Base-by-base conservation (phyloP, 2,113 vertebrate species). In the Ochotona princeps region DNA sequence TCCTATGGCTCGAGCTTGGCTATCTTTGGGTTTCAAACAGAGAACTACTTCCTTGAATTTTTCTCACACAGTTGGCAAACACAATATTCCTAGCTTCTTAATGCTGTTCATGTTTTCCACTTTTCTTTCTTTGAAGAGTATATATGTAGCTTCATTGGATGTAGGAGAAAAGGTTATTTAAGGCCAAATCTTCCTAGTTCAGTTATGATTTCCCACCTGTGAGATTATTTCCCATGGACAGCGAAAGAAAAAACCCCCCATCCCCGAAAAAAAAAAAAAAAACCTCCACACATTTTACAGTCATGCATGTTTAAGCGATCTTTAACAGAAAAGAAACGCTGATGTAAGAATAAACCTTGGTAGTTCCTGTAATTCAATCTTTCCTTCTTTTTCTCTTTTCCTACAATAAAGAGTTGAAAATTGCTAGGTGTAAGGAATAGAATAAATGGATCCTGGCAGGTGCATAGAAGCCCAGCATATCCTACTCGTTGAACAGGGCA, bases 81-180 rank as follows among this genome's bases (percentile, higher is more conserved):
- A 79, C 49, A 70, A 67, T 51, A 85, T 30, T 63, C n/a, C 69
- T 66, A 80, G 25, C 30, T 79, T 92, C 13, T 28, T 47, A 60
- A 20, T 84, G 23, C 70, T 93, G 49, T 80, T 93, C 70, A 80
- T 7, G 47, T 28, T 38, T 93, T 92, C 51, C 85, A 51, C 80
- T 93, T 95, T 79, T 67, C 61, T 51, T 10, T 76, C 93, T 67
- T 89, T 91, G 35, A 86, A 65, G 32, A 92, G 9, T 30, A 60
- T 38, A 94, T 73, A 84, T 51, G 26, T 35, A 79, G 57, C 30
- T 67, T 93, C 35, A 75, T 30, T 88, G 80, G 78, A 49, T 51
- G 83, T 91, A 90, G 57, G 65, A 76, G 25, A 84, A 83, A 44
- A 87, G 51, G 15, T 61, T 87, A 80, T 32, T 67, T 67, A 92